Evolutionary conservation across 2,113 vertebrate species (phyloP).

Genomic region (Suncus etruscus): DNA sequence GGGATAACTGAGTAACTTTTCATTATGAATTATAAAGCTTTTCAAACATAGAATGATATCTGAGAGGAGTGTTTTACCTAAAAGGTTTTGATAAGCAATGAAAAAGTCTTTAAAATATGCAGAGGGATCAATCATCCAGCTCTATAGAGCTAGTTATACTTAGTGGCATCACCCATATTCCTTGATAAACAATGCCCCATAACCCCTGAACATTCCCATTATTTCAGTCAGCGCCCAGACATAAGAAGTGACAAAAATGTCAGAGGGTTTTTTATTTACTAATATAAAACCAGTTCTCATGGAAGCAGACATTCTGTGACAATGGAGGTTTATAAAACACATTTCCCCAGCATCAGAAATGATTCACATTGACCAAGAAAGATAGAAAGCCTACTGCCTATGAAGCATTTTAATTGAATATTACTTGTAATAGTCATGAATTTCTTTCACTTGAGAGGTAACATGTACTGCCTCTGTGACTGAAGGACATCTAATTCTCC

Average conservation of each 20-base stretch:
- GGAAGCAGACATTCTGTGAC: slow-evolving; percentile 84
- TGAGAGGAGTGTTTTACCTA: slow-evolving; percentile 86
- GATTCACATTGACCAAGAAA: slow-evolving; percentile 86
- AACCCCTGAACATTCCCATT: slow-evolving; percentile 85
- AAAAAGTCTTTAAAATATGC: slow-evolving; percentile 85
- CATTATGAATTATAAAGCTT: slow-evolving; percentile 90
- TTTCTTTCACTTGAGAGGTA: slow-evolving; percentile 79
- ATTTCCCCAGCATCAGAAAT: slow-evolving; percentile 84
- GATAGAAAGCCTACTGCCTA: slow-evolving; percentile 81
- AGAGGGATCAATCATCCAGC: slow-evolving; percentile 85
- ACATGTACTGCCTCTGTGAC: slow-evolving; percentile 71
- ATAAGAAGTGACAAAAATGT: slow-evolving; percentile 87
- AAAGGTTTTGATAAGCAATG: slow-evolving; percentile 87
- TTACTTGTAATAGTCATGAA: slow-evolving; percentile 81
- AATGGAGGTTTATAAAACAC: slow-evolving; percentile 83
- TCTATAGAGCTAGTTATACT: slow-evolving; percentile 80
- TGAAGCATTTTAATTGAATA: slow-evolving; percentile 87
- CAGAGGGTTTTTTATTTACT: slow-evolving; percentile 89
- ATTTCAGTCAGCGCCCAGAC: slow-evolving; percentile 85
- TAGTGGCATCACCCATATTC: slow-evolving; percentile 81
- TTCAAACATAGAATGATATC: slow-evolving; percentile 86
- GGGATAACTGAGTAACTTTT: slow-evolving; percentile 85
- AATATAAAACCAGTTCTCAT: slow-evolving; percentile 86
- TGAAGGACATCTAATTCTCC: slow-evolving; percentile 73
- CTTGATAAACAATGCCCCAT: slow-evolving; percentile 87